phyloP scores from a whole-genome alignment of 2,113 vertebrate genomes.

The Lamprologus callipterus region DNA sequence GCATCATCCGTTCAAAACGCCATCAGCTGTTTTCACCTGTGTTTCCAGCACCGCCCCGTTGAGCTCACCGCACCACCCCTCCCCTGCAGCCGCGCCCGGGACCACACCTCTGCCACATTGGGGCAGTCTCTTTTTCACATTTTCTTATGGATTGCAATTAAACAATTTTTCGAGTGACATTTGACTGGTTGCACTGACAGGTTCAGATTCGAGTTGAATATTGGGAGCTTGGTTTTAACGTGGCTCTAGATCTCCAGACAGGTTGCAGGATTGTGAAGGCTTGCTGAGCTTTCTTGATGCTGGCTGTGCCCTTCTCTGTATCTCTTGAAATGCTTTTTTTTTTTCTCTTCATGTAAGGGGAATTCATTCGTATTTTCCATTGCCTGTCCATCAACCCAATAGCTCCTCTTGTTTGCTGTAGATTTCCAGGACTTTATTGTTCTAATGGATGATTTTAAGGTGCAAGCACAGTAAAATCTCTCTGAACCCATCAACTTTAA shows the following conservation, averaged over 20 bases:
- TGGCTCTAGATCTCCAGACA: neutral
- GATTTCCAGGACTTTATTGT: neutral
- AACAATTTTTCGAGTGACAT: neutral
- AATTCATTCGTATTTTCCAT: neutral
- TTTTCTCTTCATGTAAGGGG: neutral
- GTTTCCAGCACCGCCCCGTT: too few relatives aligned
- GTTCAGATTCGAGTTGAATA: neutral
- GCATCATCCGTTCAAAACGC: too few relatives aligned
- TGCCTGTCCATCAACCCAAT: neutral
- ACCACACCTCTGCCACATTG: too few relatives aligned
- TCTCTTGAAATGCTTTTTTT: neutral
- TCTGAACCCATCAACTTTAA: neutral
- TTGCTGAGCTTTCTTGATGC: neutral
- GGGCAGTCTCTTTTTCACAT: neutral
- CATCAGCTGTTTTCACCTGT: too few relatives aligned
- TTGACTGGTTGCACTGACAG: neutral
- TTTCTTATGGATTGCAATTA: neutral
- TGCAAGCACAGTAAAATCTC: neutral
- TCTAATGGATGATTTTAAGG: neutral
- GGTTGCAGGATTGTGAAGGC: neutral
- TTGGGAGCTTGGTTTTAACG: neutral
- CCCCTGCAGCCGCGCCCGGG: too few relatives aligned
- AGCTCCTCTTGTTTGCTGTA: neutral
- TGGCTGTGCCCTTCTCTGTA: neutral
- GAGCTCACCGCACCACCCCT: too few relatives aligned